Base-by-base conservation (phyloP, 37 sponge, comb jelly and placozoan genomes). In the Eunapius fragilis region DNA sequence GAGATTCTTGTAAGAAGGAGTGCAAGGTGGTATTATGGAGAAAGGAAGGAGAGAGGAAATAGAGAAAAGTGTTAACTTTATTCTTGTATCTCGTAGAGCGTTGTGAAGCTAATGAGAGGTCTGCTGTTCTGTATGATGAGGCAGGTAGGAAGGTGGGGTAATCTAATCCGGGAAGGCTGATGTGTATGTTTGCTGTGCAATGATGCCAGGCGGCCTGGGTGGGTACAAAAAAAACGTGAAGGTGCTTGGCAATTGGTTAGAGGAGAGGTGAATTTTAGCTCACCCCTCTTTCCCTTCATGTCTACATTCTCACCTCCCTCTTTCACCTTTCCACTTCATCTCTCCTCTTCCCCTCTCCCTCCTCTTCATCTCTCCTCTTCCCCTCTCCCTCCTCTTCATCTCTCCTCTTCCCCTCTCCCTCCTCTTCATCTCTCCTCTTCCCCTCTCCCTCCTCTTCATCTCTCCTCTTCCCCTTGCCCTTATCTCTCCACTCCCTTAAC, bases 51-150 rank as follows among this genome's bases (percentile, higher is more conserved):
- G 41, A 6, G 6, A 6, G 41, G 6, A 6, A 6, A 6, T 3
- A 41, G 41, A 41, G 41, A 41, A 32, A 5, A 75, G 31, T 81
- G 24, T 28, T 71, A 23, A 32, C 0, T 76, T 25, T 24, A 69
- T 70, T 68, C 78, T 70, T 37, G 14, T 30, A 71, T 68, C 30
- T 25, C 75, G 25, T 80, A 92, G 95, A 88, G 80, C 74, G 92
- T 86, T 79, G 93, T 98, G 47, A 98, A 94, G 80, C 84, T 90
- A 73, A 96, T 98, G 96, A 77, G 96, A 71, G 90, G 96, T 0
- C 81, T 96, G 28, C 87, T 98, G 31, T 31, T 85, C 23, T 89
- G 88, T 25, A 93, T 98, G 93, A 90, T 98, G 91, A 75, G 50
- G 24, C 98, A 96, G 88, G 92, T 94, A 70, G n/a, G n/a, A n/a